Percentiles rank a stretch among this genome's conserved stretches.
Conservation (phyloP, 2,888 invertebrate species). For the Autographa pulchrina region DNA sequence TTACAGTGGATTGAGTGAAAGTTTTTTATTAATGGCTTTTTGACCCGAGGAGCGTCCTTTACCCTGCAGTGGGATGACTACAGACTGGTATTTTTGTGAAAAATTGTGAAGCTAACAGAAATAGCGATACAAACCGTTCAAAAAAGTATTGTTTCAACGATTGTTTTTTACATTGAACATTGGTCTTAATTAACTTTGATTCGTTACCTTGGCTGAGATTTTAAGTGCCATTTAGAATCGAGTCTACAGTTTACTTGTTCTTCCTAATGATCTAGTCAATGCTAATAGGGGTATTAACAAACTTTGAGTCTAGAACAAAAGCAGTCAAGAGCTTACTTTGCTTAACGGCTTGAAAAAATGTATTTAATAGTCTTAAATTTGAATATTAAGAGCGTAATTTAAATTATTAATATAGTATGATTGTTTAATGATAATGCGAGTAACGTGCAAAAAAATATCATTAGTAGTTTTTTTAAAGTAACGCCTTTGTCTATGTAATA, state of each 20-base stretch:
- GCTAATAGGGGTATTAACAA: background rate
- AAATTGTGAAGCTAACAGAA: background rate
- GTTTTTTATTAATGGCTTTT: background rate
- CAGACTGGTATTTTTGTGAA: background rate
- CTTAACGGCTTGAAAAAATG: background rate
- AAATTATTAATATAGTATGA: background rate
- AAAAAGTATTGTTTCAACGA: too few species aligned
- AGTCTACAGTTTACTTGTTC: background rate
- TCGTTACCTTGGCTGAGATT: background rate
- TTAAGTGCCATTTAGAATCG: background rate
- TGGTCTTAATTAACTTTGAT: background rate
- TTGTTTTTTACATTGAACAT: background rate
- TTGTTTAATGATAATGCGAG: background rate
- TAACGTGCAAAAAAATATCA: background rate
- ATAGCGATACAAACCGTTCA: too few species aligned
- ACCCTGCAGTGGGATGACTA: background rate
- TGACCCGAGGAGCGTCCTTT: background rate
- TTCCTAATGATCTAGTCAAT: conserved; percentile 4
- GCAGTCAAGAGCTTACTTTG: background rate
- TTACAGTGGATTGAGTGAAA: background rate
- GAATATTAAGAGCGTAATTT: background rate
- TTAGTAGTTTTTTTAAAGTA: too few species aligned
- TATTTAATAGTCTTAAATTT: background rate
- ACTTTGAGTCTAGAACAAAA: background rate
- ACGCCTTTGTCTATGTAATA: too few species aligned